Conservation (phyloP, 2,888 invertebrate genomes). For the Mesochorus sp. region DNA sequence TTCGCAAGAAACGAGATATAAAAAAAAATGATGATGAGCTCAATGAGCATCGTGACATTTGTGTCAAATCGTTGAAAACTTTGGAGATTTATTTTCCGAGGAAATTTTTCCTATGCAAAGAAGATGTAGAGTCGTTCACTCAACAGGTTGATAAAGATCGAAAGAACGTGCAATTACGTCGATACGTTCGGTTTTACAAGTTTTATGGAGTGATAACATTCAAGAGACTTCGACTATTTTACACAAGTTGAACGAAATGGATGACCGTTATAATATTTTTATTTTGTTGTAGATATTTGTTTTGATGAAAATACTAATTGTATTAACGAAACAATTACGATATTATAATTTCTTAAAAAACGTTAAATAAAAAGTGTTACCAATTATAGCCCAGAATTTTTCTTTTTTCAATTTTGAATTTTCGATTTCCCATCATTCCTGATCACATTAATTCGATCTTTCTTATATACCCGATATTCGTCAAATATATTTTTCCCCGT, state of each 20-base stretch:
- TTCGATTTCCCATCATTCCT: no score
- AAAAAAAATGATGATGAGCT: neutral
- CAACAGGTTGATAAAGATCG: slow-evolving; percentile 29
- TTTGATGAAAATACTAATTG: neutral
- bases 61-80: neutral
- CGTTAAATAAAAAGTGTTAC: no score
- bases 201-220: neutral
- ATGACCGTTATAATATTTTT: no score
- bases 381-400: neutral
- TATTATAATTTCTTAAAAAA: no score
- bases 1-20: neutral
- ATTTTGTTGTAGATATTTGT: no score
- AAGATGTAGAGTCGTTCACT: neutral
- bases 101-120: neutral
- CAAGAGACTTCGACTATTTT: no score
- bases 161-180: neutral
- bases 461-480: no score
- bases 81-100: neutral
- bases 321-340: neutral
- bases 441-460: no score
- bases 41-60: neutral
- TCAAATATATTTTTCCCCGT: neutral
- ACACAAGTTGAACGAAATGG: no score
- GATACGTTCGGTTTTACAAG: neutral
- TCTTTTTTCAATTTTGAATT: neutral